These are phyloP conservation scores for Helicoverpa zea DNA, from an alignment of 1,140 invertebrate species.

Conservation along the genomic window DNA sequence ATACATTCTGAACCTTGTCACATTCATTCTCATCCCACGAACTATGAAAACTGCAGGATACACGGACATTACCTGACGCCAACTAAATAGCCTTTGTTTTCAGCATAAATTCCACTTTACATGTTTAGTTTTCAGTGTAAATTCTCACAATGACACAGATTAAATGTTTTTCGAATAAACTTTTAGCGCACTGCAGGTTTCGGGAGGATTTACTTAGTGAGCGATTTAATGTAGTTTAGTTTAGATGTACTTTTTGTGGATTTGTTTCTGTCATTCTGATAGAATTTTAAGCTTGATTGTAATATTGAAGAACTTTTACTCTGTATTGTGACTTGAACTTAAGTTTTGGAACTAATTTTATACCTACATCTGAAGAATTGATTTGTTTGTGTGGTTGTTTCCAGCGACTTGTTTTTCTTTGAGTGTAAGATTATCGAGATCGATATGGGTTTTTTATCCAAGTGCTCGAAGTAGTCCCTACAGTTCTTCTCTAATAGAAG, in stretches of 20 bases:
- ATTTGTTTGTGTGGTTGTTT: too few relatives aligned
- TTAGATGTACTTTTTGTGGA: not conserved
- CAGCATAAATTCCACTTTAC: conserved; percentile 61
- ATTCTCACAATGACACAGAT: conserved; percentile 49
- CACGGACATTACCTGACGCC: conserved; percentile 58
- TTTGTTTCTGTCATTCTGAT: not conserved
- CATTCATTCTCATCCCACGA: not conserved
- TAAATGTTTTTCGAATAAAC: conserved; percentile 45
- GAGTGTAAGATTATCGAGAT: too few relatives aligned
- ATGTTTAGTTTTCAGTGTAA: conserved; percentile 55
- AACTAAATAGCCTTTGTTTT: conserved; percentile 66
- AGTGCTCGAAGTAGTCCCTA: too few relatives aligned
- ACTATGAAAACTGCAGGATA: conserved; percentile 46
- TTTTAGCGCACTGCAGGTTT: conserved; percentile 47
- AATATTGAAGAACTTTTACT: too few relatives aligned
- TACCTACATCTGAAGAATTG: too few relatives aligned
- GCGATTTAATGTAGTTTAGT: conserved; percentile 6
- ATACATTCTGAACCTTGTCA: not conserved
- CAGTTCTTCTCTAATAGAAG: too few relatives aligned
- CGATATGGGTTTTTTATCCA: too few relatives aligned
- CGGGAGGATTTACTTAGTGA: conserved; percentile 10
- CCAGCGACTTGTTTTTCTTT: too few relatives aligned
- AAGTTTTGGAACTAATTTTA: too few relatives aligned
- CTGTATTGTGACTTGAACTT: too few relatives aligned
- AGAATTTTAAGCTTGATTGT: too few relatives aligned